Percentiles rank a stretch among this genome's conserved stretches.
Evolutionary conservation across 1,140 invertebrate genomes (phyloP).

Genomic region (Hylaeus volcanicus): DNA sequence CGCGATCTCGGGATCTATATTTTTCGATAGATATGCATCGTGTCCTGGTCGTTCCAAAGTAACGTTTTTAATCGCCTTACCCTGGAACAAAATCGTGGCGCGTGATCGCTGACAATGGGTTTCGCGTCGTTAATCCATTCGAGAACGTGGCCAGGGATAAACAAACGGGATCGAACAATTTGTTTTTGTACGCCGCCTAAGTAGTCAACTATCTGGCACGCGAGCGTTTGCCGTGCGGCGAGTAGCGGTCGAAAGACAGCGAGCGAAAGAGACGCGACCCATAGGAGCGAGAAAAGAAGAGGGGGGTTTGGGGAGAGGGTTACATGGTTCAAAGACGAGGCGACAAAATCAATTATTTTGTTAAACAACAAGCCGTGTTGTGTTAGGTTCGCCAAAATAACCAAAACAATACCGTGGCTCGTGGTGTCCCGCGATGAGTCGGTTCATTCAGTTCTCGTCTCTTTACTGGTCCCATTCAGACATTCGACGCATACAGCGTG

Average conservation of each 20-base stretch:
- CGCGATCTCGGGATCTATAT: too few species aligned
- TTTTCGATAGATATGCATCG: too few species aligned
- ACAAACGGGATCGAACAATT: slow-evolving; percentile 66
- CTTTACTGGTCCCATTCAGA: slow-evolving; percentile 54
- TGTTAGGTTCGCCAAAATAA: slow-evolving; percentile 79
- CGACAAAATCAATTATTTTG: slow-evolving; percentile 78
- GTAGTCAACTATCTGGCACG: slow-evolving; percentile 63
- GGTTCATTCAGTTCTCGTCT: slow-evolving; percentile 60
- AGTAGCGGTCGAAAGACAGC: slow-evolving; percentile 16
- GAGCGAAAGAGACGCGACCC: slow-evolving; percentile 10
- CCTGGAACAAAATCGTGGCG: neutral
- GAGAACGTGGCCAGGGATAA: slow-evolving; percentile 54
- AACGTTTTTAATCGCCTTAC: too few species aligned
- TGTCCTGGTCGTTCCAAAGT: too few species aligned
- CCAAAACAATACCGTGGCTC: slow-evolving; percentile 72
- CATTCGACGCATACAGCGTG: slow-evolving; percentile 25
- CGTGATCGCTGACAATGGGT: neutral
- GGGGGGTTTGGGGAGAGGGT: neutral
- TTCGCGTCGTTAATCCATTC: slow-evolving; percentile 26
- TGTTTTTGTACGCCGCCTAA: slow-evolving; percentile 66
- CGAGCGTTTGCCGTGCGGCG: slow-evolving; percentile 40
- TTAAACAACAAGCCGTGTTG: slow-evolving; percentile 77
- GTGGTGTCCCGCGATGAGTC: slow-evolving; percentile 52
- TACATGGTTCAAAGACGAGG: slow-evolving; percentile 50
- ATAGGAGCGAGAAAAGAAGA: slow-evolving; percentile 18